Evolutionary conservation across 2,888 invertebrate genomes (phyloP).

Genomic region (Bellardia bayeri): DNA sequence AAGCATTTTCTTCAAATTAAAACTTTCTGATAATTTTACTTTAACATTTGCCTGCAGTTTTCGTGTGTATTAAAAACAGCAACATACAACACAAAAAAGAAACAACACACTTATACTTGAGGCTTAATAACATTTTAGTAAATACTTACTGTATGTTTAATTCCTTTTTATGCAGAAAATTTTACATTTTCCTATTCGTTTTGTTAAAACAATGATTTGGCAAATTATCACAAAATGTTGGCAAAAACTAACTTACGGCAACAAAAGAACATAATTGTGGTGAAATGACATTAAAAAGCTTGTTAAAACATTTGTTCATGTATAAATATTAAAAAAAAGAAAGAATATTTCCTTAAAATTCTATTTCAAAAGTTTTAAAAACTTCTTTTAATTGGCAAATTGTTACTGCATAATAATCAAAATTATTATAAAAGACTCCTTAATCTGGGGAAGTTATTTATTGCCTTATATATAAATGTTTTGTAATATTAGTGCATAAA

Average conservation of each 20-base stretch:
- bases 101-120: background rate
- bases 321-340: too few relatives aligned
- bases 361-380: too few relatives aligned
- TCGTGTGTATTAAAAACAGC: background rate
- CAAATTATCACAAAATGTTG: conserved; percentile 13
- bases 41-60: background rate
- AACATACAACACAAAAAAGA: background rate
- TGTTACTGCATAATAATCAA: too few relatives aligned
- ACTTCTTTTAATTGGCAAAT: too few relatives aligned
- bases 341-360: too few relatives aligned
- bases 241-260: background rate
- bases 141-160: conserved; percentile 1
- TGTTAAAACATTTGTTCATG: conserved; percentile 1
- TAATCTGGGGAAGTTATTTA: too few relatives aligned
- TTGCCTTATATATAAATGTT: too few relatives aligned
- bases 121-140: conserved; percentile 4
- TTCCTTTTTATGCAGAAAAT: background rate
- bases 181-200: background rate
- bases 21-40: conserved; percentile 33
- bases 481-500: too few relatives aligned
- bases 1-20: background rate
- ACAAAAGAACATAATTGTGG: conserved; percentile 1
- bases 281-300: conserved; percentile 30
- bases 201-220: conserved; percentile 15
- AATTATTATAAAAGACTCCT: too few relatives aligned